Percentiles rank a stretch among this genome's conserved stretches.
Evolutionary conservation across 2,797 vertebrate species (phyloP).

Genomic region (Aldrovandia affinis): DNA sequence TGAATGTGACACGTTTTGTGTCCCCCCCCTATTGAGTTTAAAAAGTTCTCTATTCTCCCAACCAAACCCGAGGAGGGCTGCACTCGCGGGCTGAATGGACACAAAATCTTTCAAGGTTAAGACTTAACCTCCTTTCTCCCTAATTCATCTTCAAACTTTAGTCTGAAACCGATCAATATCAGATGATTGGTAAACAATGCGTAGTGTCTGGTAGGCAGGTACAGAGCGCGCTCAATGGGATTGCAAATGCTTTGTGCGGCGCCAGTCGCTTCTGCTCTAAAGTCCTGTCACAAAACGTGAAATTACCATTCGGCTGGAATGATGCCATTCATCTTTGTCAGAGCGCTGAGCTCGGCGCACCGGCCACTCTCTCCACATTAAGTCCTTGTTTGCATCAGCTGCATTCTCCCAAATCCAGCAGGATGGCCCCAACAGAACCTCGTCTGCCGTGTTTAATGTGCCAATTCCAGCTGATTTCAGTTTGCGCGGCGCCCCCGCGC

Average conservation of each 20-base stretch:
- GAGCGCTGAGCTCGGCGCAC: conserved; percentile 91
- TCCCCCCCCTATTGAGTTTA: conserved; percentile 91
- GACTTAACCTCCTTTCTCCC: conserved; percentile 98
- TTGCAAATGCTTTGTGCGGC: conserved; percentile 95
- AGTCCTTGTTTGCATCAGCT: conserved; percentile 99
- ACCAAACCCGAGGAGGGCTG: conserved; percentile 90
- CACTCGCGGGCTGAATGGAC: conserved; percentile 95
- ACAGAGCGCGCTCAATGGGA: conserved; percentile 94
- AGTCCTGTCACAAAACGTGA: conserved; percentile 99
- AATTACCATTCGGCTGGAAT: conserved; percentile 99
- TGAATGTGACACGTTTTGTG: conserved; percentile 99
- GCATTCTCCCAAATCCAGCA: conserved; percentile 99
- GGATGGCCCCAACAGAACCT: conserved; percentile 88
- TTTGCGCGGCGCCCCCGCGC: conserved; percentile 71
- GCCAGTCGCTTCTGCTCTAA: conserved; percentile 95
- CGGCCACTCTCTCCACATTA: conserved; percentile 97
- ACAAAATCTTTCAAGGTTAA: conserved; percentile 99
- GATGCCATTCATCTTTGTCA: conserved; percentile 99
- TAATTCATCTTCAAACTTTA: conserved; percentile 98
- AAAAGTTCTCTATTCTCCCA: conserved; percentile 86
- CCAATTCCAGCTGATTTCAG: conserved; percentile 88
- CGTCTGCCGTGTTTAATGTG: conserved; percentile 92
- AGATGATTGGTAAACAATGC: conserved; percentile 99
- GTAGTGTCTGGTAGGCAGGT: conserved; percentile 99
- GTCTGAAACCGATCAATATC: conserved; percentile 99